These are phyloP conservation scores for Caenorhabditis imperialis DNA, from an alignment of 2,888 invertebrate species.

Conservation along the genomic window DNA sequence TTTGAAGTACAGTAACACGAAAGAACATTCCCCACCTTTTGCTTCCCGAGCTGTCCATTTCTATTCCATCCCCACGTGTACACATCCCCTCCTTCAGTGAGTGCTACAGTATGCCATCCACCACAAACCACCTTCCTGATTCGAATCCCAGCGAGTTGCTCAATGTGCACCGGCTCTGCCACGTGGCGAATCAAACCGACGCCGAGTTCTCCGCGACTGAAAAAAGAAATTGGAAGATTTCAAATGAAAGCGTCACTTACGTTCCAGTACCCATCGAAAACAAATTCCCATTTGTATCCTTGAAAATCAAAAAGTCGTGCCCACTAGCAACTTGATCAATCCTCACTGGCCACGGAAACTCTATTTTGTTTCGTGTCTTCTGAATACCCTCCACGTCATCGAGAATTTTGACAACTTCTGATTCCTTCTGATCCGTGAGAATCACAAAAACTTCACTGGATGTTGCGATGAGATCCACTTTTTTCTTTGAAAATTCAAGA, in stretches of 20 bases:
- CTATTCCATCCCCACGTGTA: constrained; percentile 57
- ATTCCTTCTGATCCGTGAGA: background rate
- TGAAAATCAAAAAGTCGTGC: constrained; percentile 24
- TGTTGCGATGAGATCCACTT: constrained; percentile 10
- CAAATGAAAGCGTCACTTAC: constrained; percentile 4
- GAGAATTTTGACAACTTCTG: constrained; percentile 21
- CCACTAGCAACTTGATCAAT: constrained; percentile 25
- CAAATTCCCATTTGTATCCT: constrained; percentile 30
- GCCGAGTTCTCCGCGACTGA: constrained; percentile 51
- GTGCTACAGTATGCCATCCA: constrained; percentile 46
- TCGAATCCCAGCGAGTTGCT: constrained; percentile 38
- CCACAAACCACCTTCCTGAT: constrained; percentile 35
- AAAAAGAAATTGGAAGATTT: constrained; percentile 5
- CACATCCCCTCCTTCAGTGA: constrained; percentile 28
- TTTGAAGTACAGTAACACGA: too few species aligned
- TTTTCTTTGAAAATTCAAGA: background rate
- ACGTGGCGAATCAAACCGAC: constrained; percentile 37
- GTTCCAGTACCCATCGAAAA: constrained; percentile 55
- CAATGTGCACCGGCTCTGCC: constrained; percentile 47
- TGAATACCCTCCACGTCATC: constrained; percentile 9
- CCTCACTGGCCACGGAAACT: constrained; percentile 37
- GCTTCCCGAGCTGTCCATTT: constrained; percentile 34
- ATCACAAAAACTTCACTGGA: constrained; percentile 8
- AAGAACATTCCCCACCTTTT: constrained; percentile 18
- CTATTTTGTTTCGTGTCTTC: background rate